phyloP scores from a whole-genome alignment of 1,140 invertebrate genomes.

The Lordiphosa clarofinis region DNA sequence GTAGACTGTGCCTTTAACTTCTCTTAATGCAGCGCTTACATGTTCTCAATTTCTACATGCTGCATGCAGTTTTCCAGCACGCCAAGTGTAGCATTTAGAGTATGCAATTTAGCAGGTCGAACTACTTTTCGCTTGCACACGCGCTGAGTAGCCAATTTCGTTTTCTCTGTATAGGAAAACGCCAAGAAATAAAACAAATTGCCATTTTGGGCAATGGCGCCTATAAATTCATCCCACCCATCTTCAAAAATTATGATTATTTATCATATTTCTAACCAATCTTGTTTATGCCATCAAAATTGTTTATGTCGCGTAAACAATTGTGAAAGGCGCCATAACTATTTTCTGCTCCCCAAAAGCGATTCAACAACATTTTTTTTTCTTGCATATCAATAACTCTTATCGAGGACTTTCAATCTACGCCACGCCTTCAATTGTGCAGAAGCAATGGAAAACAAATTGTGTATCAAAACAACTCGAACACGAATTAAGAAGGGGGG shows the following conservation, averaged over 20 bases:
- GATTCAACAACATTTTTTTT: slow-evolving; percentile 28
- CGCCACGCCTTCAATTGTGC: slow-evolving; percentile 20
- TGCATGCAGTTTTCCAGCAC: too few relatives aligned
- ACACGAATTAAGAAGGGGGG: slow-evolving; percentile 27
- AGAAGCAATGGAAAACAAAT: slow-evolving; percentile 9
- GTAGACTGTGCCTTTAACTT: too few relatives aligned
- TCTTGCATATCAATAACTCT: slow-evolving; percentile 62
- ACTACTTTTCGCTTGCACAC: too few relatives aligned
- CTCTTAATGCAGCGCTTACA: too few relatives aligned
- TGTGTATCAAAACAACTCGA: slow-evolving; percentile 41
- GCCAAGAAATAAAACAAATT: too few relatives aligned
- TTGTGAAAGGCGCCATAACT: slow-evolving; percentile 57
- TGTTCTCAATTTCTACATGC: too few relatives aligned
- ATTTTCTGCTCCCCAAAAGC: slow-evolving; percentile 8
- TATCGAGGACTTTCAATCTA: slow-evolving; percentile 38
- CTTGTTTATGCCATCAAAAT: slow-evolving; percentile 31
- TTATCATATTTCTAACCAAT: slow-evolving; percentile 16
- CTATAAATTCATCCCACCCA: background rate
- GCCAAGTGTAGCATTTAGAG: too few relatives aligned
- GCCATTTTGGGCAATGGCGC: background rate
- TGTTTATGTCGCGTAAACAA: slow-evolving; percentile 68
- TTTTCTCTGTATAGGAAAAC: too few relatives aligned
- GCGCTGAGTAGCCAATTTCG: too few relatives aligned
- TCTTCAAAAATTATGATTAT: background rate
- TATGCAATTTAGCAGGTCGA: too few relatives aligned